Evolutionary conservation across 2,113 vertebrate genomes (phyloP).

Genomic region (Grantiella picta): DNA sequence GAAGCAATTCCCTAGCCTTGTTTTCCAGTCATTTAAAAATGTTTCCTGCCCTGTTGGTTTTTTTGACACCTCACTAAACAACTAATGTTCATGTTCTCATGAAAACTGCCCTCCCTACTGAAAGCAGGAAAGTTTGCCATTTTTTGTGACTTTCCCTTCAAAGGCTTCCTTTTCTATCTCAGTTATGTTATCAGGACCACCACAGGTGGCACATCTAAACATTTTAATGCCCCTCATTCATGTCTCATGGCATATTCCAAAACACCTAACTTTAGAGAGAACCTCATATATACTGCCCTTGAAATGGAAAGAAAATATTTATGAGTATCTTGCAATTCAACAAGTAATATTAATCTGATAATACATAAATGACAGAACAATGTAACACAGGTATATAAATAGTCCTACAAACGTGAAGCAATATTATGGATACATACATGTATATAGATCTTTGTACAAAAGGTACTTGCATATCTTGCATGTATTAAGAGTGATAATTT

Average conservation of each 20-base stretch:
- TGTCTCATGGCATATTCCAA: neutral
- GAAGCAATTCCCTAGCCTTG: neutral
- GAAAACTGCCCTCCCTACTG: neutral
- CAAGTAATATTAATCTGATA: neutral
- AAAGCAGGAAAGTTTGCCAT: neutral
- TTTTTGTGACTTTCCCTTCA: neutral
- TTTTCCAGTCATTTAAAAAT: neutral
- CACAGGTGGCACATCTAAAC: neutral
- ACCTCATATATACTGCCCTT: neutral
- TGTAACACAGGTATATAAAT: neutral
- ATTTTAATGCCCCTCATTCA: neutral
- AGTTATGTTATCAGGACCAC: neutral
- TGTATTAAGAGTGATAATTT: neutral
- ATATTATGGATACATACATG: neutral
- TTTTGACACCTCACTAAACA: neutral
- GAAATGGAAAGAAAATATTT: neutral
- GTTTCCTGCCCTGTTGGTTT: neutral
- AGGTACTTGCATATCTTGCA: neutral
- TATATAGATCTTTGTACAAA: neutral
- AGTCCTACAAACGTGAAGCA: neutral
- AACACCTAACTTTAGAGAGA: neutral
- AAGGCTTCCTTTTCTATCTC: neutral
- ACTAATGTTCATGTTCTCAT: neutral
- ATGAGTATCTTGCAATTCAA: neutral
- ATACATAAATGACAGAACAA: neutral